Conservation (phyloP, 2,888 invertebrate species). For the Dicyrtomina minuta region DNA sequence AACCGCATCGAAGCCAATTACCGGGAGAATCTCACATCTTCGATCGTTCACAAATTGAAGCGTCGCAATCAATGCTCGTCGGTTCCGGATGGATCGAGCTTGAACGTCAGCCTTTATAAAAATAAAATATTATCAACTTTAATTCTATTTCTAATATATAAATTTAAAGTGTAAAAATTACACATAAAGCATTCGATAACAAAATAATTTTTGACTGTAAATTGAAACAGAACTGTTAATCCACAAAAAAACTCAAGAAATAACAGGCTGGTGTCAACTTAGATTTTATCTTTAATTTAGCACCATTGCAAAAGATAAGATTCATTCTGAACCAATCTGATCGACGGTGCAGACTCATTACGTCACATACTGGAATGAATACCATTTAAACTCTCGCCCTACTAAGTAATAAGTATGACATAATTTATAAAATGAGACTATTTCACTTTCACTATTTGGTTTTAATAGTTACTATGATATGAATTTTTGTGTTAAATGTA, state of each 20-base stretch:
- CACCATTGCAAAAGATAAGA: slow-evolving; percentile 24
- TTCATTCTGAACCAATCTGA: slow-evolving; percentile 18
- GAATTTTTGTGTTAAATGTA: no score
- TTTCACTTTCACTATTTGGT: no score
- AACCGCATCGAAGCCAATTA: slow-evolving; percentile 33
- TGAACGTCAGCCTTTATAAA: slow-evolving; percentile 43
- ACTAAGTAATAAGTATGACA: no score
- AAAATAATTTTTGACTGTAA: no score
- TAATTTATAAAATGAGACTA: no score
- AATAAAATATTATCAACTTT: no score
- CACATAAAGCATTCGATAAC: no score
- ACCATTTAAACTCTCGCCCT: no score
- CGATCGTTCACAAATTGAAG: slow-evolving; percentile 42
- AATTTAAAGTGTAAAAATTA: slow-evolving; percentile 3
- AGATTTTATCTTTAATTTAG: slow-evolving; percentile 9
- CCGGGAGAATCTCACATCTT: slow-evolving; percentile 38
- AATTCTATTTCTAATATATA: no score
- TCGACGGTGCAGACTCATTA: slow-evolving; percentile 23
- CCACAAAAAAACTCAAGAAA: slow-evolving; percentile 27
- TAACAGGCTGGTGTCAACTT: slow-evolving; percentile 20
- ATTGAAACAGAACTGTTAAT: slow-evolving; percentile 19
- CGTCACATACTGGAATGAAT: no score
- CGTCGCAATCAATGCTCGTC: slow-evolving; percentile 38
- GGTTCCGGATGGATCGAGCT: slow-evolving; percentile 37
- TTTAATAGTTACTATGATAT: no score